These are phyloP conservation scores for Macaria notata DNA, from an alignment of 2,888 invertebrate species.

Conservation along the genomic window DNA sequence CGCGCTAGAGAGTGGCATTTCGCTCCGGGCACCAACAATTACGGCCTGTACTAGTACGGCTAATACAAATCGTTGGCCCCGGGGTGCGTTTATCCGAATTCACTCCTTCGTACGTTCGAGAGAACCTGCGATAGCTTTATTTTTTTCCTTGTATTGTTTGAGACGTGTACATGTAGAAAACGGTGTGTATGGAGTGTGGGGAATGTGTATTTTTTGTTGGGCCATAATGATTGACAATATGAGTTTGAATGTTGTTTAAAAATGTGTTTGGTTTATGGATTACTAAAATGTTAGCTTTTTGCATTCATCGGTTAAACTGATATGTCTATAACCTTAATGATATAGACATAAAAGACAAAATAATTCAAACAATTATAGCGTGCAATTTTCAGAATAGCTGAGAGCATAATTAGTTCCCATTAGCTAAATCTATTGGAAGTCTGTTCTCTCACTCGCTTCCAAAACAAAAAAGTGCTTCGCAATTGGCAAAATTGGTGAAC, in stretches of 20 bases:
- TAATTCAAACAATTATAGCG: no score
- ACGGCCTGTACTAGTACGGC: conserved; percentile 75
- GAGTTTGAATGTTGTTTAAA: no score
- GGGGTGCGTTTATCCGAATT: conserved; percentile 71
- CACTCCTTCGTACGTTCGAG: conserved; percentile 49
- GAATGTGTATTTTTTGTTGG: neutral
- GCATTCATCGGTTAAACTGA: no score
- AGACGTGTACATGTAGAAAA: neutral
- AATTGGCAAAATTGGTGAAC: conserved; percentile 29
- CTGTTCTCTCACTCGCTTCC: neutral
- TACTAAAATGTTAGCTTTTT: no score
- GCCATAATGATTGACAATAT: no score
- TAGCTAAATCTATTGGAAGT: conserved; percentile 66
- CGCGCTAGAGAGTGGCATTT: conserved; percentile 64
- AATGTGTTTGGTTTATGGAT: no score
- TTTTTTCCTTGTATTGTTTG: conserved; percentile 18
- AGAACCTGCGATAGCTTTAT: conserved; percentile 51
- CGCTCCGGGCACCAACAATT: conserved; percentile 76
- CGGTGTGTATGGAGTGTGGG: no score
- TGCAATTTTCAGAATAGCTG: no score
- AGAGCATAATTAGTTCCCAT: conserved; percentile 71
- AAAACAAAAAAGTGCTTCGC: conserved; percentile 5
- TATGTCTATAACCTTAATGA: no score
- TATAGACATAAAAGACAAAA: no score
- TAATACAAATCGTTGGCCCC: conserved; percentile 79